Base-by-base conservation (phyloP, 2,888 invertebrate genomes). In the Netelia inedita region DNA sequence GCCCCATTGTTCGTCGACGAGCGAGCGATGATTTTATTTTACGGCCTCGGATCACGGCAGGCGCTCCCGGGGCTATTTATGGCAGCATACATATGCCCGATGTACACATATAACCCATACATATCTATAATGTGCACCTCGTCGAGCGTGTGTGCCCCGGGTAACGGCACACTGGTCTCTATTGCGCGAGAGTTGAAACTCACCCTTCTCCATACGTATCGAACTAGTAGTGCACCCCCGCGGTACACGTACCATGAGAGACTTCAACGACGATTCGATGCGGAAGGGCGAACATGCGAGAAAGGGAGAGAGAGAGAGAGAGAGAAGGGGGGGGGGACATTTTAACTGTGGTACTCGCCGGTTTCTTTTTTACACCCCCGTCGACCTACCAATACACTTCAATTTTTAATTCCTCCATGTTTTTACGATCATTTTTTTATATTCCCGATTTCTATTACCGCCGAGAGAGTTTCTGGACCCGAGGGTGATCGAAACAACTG, bases 21-120 rank as follows among this genome's bases (percentile, higher is more conserved):
- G 79, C 84, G 82, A 84, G 86, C 78, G 84, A 78, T 86, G 82
- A 86, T 87, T 87, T 85, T 85, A 87, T 84, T 87, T 86, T 86
- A 88, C 80, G 83, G 80, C 85, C 85, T 80, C 71, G 79, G 79
- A 86, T 83, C 86, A 87, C 85, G 87, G 55, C 83, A 86, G 68
- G 76, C 73, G 57, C 68, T 69, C 63, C 74, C 75, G 50, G 53
- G 59, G 83, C 83, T 86, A 86, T 86, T 86, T 86, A 86, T 82
- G 83, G 68, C 82, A 63, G 74, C 71, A 61, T 79, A 81, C 79
- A 79, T 83, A 80, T 82, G 75, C 66, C 66, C 28, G 66, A 72
- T 43, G 59, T 57, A 61, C 59, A 55, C 35, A 79, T 55, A 35
- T 53, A 35, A 19, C 53, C 76, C 57, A 55, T 11, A 57, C 6